Evolutionary conservation across 2,888 invertebrate genomes (phyloP), one percentile per base, ranked within the genome.

Genomic region (Ennomos fuscantarius): DNA sequence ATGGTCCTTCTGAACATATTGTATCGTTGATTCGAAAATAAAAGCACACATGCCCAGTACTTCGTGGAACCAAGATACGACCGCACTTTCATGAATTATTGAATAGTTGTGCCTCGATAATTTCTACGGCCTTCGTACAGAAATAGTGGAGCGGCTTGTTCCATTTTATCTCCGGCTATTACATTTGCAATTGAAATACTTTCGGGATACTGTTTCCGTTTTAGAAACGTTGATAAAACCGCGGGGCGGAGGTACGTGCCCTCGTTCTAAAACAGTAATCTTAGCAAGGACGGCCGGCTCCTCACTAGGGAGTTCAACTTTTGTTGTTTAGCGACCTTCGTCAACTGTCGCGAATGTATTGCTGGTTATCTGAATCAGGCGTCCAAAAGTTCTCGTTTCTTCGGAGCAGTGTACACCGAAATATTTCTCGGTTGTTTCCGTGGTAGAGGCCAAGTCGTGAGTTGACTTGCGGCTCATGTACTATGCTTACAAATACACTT

Each of bases 221-320:
- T 71, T 67, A 76, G 71, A 74, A 76, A 73, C 68, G 68, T 71
- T 70, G 76, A 74, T 76, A 68, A 72, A 65, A 73, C 66, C 65
- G 66, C 66, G 58, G 68, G 69, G 62, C 67, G 24, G 24, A 24
- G 24, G 59, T 65, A 70, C 65, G 65, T 61, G 80, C 72, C 76
- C 75, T 78, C 76, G 71, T 78, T 80, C 74, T 78, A 74, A 77
- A 78, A 76, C 73, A 73, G 78, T 72, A 68, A 76, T 76, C 77
- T 75, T 67, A 70, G 75, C 74, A 74, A 76, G 76, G 73, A 68
- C 72, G 70, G 64, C 65, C 63, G 65, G 61, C 63, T 54, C 63
- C 70, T 71, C 72, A 63, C 70, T 66, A 45, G 70, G 63, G 59
- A 63, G 63, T 57, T 64, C 58, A 65, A 69, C 63, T 73, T 60